These are phyloP conservation scores for Chionis minor DNA, from an alignment of 2,113 vertebrate genomes.

Conservation along the genomic window DNA sequence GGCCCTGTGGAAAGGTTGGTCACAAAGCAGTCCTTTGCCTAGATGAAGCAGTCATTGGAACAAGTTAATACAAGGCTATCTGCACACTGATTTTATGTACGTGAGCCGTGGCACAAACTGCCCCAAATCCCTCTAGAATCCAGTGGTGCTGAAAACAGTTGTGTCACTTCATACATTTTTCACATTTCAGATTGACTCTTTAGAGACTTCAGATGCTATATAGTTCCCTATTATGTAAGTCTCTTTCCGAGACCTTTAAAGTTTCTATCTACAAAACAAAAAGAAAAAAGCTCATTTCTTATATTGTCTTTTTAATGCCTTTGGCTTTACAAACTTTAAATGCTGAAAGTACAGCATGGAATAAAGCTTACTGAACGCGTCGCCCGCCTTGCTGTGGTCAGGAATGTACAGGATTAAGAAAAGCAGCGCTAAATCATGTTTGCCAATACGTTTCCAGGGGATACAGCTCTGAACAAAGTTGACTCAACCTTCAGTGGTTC, in stretches of 20 bases:
- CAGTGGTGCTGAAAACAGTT: not conserved
- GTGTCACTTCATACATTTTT: not conserved
- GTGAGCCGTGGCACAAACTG: rapidly evolving
- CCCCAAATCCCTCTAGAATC: not conserved
- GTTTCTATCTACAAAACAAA: not conserved
- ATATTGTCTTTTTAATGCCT: not conserved
- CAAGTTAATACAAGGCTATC: not conserved
- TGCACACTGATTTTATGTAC: rapidly evolving
- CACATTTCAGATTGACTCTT: not conserved
- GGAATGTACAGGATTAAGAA: conserved; percentile 58
- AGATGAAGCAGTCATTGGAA: not conserved
- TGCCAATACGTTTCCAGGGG: conserved; percentile 43
- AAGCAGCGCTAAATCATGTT: not conserved
- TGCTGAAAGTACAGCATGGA: not conserved
- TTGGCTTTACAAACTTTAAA: not conserved
- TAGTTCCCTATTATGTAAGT: not conserved
- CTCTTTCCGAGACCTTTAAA: not conserved
- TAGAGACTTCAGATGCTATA: not conserved
- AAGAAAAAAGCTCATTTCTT: not conserved
- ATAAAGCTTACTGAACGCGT: not conserved
- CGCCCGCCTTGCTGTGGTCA: not conserved
- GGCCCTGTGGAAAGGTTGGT: not conserved
- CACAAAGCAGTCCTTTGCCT: not conserved
- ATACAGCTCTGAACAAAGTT: conserved; percentile 44
- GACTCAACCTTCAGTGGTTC: not conserved